Evolutionary conservation across 2,113 vertebrate genomes (phyloP).

Genomic region (Dolichotis patagonum): DNA sequence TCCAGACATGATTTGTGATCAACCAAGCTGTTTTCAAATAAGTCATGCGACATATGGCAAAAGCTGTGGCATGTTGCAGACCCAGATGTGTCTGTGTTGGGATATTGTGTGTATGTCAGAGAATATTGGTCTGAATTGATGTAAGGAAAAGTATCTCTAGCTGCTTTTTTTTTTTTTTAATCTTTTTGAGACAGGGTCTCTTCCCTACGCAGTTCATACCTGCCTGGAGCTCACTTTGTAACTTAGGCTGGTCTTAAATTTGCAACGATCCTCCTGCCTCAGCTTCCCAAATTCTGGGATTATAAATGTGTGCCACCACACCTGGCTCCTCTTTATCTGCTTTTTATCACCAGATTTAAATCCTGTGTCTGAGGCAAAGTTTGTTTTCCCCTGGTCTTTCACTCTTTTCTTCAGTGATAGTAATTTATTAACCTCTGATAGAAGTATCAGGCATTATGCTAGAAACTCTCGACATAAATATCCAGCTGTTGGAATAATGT

Average conservation of each 20-base stretch:
- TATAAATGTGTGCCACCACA: no score
- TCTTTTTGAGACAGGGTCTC: no score
- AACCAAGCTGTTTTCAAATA: conserved; percentile 30
- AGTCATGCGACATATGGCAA: conserved; percentile 16
- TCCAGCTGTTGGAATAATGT: background rate
- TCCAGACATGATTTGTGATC: conserved; percentile 47
- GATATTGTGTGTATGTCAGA: background rate
- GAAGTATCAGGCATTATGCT: background rate
- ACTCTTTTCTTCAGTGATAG: background rate
- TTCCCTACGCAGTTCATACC: no score
- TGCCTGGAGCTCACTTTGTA: no score
- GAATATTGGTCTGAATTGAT: background rate
- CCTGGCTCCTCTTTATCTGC: background rate
- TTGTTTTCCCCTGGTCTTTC: background rate
- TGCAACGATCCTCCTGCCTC: no score
- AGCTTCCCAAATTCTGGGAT: no score
- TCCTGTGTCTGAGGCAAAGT: background rate
- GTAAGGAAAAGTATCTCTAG: background rate
- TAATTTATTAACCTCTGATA: background rate
- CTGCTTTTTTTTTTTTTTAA: background rate
- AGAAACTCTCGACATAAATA: background rate
- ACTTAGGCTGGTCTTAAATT: no score
- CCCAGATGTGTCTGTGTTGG: background rate
- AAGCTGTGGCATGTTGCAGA: background rate
- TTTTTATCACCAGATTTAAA: conserved; percentile 51